Conservation (phyloP, 2,113 vertebrate genomes). For the Ageneiosus marmoratus region DNA sequence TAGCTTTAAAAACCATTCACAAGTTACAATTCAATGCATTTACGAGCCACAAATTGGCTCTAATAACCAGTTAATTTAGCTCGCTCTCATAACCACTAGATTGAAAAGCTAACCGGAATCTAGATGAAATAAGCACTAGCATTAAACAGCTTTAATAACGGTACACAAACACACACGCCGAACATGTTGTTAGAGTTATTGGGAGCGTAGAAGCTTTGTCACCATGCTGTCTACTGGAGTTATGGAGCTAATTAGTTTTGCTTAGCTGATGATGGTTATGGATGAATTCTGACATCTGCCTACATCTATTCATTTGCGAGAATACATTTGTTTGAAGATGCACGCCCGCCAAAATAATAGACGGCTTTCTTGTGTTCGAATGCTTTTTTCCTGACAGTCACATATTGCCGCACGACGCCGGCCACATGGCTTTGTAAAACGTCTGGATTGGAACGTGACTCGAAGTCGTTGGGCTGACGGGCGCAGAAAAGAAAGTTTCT, state of each 20-base stretch:
- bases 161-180: slow-evolving; percentile 9
- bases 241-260: slow-evolving; percentile 66
- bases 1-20: neutral
- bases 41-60: neutral
- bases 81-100: neutral
- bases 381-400: neutral
- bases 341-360: slow-evolving; percentile 59
- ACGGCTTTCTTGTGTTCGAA: neutral
- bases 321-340: slow-evolving; percentile 64
- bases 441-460: neutral
- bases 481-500: slow-evolving; percentile 8
- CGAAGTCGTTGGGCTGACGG: slow-evolving; percentile 2
- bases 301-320: slow-evolving; percentile 61
- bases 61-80: neutral
- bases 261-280: slow-evolving; percentile 65
- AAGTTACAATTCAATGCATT: neutral
- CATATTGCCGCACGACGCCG: neutral
- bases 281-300: slow-evolving; percentile 73
- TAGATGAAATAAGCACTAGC: neutral
- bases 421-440: slow-evolving; percentile 10
- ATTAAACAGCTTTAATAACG: neutral
- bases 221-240: slow-evolving; percentile 42
- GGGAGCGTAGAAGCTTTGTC: slow-evolving; percentile 44
- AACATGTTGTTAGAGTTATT: slow-evolving; percentile 26
- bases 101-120: neutral